A percentile compares a stretch with the other conserved stretches of the same genome.
phyloP scores from a whole-genome alignment of 2,797 vertebrate species.

The Myotis vivesi region DNA sequence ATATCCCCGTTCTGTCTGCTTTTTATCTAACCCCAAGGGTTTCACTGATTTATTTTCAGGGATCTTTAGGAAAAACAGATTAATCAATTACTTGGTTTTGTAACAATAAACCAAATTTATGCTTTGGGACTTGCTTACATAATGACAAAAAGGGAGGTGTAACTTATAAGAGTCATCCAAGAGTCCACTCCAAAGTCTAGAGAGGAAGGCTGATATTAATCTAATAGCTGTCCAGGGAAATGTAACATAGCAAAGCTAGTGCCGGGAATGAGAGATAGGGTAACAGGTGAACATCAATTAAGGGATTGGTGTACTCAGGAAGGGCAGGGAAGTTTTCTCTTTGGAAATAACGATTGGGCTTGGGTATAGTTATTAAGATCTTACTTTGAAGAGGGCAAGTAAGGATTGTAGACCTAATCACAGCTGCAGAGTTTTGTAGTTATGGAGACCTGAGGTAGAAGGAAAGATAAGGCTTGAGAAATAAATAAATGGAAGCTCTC shows the following conservation, averaged over 20 bases:
- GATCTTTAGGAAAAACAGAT: neutral
- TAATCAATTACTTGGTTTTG: neutral
- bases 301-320: neutral
- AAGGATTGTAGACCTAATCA: neutral
- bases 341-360: neutral
- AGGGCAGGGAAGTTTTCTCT: neutral
- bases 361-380: neutral
- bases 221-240: neutral
- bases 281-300: rapidly evolving
- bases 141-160: neutral
- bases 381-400: neutral
- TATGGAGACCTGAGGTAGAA: neutral
- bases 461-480: neutral
- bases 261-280: neutral
- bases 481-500: neutral
- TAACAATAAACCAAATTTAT: neutral
- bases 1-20: neutral
- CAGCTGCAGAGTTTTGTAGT: neutral
- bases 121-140: neutral
- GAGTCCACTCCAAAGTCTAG: neutral
- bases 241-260: neutral
- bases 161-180: neutral
- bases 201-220: neutral
- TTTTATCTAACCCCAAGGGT: neutral
- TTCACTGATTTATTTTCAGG: neutral